phyloP scores from a whole-genome alignment of 2,113 vertebrate species.

The Meriones unguiculatus region DNA sequence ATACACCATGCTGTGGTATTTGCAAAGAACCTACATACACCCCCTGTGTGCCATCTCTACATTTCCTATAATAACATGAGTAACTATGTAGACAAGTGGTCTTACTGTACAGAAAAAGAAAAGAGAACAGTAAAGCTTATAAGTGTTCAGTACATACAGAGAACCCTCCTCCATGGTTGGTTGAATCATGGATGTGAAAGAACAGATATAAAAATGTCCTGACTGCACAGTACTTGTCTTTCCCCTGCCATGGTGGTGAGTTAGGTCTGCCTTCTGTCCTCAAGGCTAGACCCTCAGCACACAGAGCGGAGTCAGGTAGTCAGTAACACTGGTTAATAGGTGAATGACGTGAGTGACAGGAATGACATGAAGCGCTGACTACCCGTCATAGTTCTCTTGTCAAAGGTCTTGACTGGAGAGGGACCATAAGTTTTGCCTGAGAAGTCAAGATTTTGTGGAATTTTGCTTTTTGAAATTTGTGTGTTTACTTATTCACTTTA shows the following conservation, averaged over 20 bases:
- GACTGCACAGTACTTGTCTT: background rate
- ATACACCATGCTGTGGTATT: background rate
- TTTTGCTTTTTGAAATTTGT: no score
- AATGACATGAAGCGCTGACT: background rate
- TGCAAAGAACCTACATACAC: background rate
- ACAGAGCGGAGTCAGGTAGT: no score
- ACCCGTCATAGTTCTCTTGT: background rate
- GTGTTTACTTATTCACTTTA: no score
- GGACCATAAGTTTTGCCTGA: background rate
- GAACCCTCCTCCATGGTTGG: background rate
- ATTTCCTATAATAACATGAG: background rate
- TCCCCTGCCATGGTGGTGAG: background rate
- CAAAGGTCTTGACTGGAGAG: background rate
- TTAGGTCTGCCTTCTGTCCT: background rate
- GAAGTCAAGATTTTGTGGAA: background rate
- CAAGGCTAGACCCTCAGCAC: background rate
- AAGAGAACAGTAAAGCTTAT: background rate
- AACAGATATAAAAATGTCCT: background rate
- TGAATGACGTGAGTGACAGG: background rate
- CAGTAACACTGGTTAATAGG: background rate
- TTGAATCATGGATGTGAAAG: background rate
- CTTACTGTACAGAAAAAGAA: background rate
- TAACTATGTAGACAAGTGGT: background rate
- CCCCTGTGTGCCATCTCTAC: background rate
- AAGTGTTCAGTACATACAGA: background rate